These are phyloP conservation scores for Lamprologus callipterus DNA, from an alignment of 2,113 vertebrate genomes.

Conservation along the genomic window DNA sequence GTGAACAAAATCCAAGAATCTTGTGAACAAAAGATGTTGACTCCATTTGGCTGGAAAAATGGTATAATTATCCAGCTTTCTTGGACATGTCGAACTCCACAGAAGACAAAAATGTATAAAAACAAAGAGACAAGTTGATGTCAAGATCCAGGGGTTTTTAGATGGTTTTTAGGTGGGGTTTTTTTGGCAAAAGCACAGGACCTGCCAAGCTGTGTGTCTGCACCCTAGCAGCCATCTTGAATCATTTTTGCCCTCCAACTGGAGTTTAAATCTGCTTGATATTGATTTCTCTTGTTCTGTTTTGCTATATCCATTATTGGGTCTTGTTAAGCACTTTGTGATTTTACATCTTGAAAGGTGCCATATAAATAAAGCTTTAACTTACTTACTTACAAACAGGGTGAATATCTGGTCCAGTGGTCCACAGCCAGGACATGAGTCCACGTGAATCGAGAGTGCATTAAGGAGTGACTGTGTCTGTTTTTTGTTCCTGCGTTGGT, in stretches of 20 bases:
- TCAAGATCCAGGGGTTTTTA: not conserved
- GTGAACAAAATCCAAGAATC: not conserved
- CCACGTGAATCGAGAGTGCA: not conserved
- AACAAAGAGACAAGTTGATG: not conserved
- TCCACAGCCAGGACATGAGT: not conserved
- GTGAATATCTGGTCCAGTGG: not conserved
- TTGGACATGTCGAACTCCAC: not conserved
- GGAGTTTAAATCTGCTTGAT: not conserved
- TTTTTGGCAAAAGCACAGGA: not conserved
- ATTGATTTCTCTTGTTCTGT: not conserved
- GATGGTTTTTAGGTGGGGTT: rapidly evolving
- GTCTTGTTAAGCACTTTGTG: not conserved
- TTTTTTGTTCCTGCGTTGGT: not conserved
- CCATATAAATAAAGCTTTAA: not conserved
- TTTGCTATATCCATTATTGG: not conserved
- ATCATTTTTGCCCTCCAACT: not conserved
- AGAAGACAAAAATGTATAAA: not conserved
- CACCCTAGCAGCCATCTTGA: not conserved
- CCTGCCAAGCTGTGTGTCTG: not conserved
- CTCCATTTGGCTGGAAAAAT: not conserved
- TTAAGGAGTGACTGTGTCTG: not conserved
- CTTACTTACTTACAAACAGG: not conserved
- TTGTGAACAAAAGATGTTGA: not conserved
- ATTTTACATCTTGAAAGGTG: not conserved
- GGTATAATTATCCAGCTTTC: not conserved